These are phyloP conservation scores for Lomographa bimaculata DNA, from an alignment of 2,888 invertebrate species.

Conservation along the genomic window DNA sequence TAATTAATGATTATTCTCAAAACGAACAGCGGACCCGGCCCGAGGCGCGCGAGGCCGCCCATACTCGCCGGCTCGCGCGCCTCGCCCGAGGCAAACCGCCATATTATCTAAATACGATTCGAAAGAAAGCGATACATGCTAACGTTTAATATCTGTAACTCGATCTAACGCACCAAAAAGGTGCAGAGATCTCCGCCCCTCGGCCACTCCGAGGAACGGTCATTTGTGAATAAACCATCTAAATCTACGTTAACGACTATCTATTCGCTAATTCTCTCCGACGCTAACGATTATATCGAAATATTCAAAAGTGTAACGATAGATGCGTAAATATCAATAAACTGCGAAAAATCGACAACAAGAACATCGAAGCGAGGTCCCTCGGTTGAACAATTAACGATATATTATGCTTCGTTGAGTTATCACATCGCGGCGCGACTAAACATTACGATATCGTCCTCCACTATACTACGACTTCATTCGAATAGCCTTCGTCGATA, in stretches of 20 bases:
- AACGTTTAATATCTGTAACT: neutral
- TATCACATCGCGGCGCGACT: conserved; percentile 25
- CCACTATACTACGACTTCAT: too few species aligned
- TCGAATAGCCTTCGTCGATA: conserved; percentile 15
- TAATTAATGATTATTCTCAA: neutral
- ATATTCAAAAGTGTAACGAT: conserved; percentile 2
- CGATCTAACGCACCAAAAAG: conserved; percentile 1
- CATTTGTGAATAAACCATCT: conserved; percentile 3
- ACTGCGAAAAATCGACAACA: conserved; percentile 10
- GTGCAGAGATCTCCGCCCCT: conserved; percentile 1
- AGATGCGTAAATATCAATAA: conserved; percentile 11
- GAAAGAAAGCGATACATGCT: conserved; percentile 2
- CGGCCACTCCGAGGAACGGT: too few species aligned
- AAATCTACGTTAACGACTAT: conserved; percentile 6
- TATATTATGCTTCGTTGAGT: conserved; percentile 36
- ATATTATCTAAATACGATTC: neutral
- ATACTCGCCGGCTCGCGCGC: too few species aligned
- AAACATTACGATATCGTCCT: conserved; percentile 7
- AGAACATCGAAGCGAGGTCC: conserved; percentile 13
- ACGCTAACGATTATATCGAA: conserved; percentile 10
- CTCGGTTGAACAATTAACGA: conserved; percentile 5
- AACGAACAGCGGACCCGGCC: too few species aligned
- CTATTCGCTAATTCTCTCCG: conserved; percentile 12
- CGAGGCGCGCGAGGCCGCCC: too few species aligned
- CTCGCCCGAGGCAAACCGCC: too few species aligned